Evolutionary conservation across 2,113 vertebrate species (phyloP), one percentile per base, ranked within the genome.

Genomic region (Xyrauchen texanus): DNA sequence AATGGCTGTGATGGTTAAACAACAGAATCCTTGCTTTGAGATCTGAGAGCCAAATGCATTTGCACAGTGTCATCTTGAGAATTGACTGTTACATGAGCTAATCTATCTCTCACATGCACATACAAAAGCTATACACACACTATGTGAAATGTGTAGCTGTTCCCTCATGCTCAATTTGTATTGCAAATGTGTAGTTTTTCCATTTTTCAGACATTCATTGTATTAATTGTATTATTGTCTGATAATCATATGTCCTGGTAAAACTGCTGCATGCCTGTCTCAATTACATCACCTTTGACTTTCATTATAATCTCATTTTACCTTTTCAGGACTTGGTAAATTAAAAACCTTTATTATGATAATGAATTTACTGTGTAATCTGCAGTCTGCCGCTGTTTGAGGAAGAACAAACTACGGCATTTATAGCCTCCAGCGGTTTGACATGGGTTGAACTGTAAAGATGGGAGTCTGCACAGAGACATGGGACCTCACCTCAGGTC

Each of bases 281-380:
- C 62, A 76, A 53, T 76, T 76, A 61, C 6, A 8, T 65, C 62
- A 65, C 74, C 74, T 74, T 74, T 66, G 74, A 65, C 74, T 76
- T 64, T 65, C 61, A 64, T 34, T 53, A 65, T 76, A 65, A 65
- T 65, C 49, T 53, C 73, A 64, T 65, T 55, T 65, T 66, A 65
- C 61, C 21, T 55, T 63, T 66, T 53, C 62, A 63, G 49, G 57
- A 52, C 7, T 63, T 46, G 15, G 62, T 55, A 76, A 76, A 76
- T 76, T 45, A 65, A 76, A 76, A 76, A 64, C 72, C 72, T 74
- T 65, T 64, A 66, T 61, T 49, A 55, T 76, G 73, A 55, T 76
- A 65, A 76, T 76, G 61, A 65, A 65, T 55, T 76, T 65, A 76
- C 74, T 65, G 51, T 53, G 51, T 55, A 45, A 63, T 74, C 60